Evolutionary conservation across 2,113 vertebrate genomes (phyloP), one percentile per base, ranked within the genome.

Genomic region (Megalops atlanticus): DNA sequence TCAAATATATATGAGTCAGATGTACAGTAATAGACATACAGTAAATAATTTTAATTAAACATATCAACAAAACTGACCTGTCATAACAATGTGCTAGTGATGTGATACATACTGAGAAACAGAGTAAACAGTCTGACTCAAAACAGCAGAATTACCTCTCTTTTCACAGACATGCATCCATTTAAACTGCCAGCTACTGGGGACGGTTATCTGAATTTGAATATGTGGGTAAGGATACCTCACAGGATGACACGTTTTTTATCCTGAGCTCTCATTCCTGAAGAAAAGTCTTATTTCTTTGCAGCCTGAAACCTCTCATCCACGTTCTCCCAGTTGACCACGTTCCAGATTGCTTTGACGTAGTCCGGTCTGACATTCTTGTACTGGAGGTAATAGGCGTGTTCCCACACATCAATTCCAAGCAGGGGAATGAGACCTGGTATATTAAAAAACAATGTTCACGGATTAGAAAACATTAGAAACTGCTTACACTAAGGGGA

Each of bases 301-400:
- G 95, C 96, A 35, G 89, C 33, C 77, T 89, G 80, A 0, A 97
- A 96, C 91, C 97, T 95, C 74, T 97, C 95, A 21, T 88, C 88
- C 54, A 99, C 94, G 35, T 99, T 98, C 81, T 98, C 96, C 98
- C 98, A 99, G 92, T 94, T 98, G 89, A 99, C 92, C 36, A 97
- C 94, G 76, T 96, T 98, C 98, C 98, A 99, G 86, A 99, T 98
- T 7, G 97, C 98, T 85, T 99, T 98, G 70, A 99, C 94, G 72
- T 99, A 99, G 88, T 99, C 98, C 0, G 97, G 97, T 27, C 98
- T 93, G 81, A 99, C 97, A 16, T 99, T 99, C 92, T 98, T 99
- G 91, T 99, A 99, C 81, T 99, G 98, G 78, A 99, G 96, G 84
- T 99, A 99, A 80, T 99, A 99, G 41, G 98, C 98, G 43, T 99